Evolutionary conservation across 2,797 vertebrate genomes (phyloP).

Genomic region (Spea hammondii): DNA sequence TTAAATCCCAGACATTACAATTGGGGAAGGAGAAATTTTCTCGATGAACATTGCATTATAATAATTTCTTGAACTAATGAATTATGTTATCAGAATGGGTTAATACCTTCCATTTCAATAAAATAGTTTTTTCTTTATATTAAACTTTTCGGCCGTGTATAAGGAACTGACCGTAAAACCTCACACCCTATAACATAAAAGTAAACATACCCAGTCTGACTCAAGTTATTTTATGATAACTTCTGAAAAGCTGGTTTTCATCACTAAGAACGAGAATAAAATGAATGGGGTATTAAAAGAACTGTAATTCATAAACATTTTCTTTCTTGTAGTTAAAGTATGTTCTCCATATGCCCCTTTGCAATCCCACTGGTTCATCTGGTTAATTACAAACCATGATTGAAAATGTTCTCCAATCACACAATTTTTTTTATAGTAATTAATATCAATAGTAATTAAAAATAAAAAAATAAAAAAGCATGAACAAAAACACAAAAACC

Average conservation of each 20-base stretch:
- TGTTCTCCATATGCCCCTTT: constrained; percentile 60
- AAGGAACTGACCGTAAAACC: constrained; percentile 46
- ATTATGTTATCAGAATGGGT: constrained; percentile 35
- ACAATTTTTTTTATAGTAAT: background rate
- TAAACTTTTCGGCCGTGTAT: constrained; percentile 28
- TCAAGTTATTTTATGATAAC: constrained; percentile 53
- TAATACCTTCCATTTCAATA: constrained; percentile 26
- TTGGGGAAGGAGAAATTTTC: too few species aligned
- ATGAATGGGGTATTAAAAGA: constrained; percentile 52
- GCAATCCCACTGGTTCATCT: constrained; percentile 35
- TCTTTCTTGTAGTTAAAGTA: constrained; percentile 55
- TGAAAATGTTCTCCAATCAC: constrained; percentile 19
- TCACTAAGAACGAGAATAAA: constrained; percentile 48
- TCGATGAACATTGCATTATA: constrained; percentile 4
- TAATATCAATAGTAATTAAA: background rate
- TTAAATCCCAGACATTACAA: too few species aligned
- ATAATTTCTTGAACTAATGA: constrained; percentile 23
- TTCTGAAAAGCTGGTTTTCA: constrained; percentile 53
- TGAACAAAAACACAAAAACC: too few species aligned
- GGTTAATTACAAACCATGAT: constrained; percentile 35
- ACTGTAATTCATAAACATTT: constrained; percentile 52
- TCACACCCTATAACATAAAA: constrained; percentile 52
- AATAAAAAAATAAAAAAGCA: background rate
- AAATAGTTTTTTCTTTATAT: constrained; percentile 38
- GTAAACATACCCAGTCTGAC: constrained; percentile 49